Percentiles rank a stretch among this genome's conserved stretches.
These are phyloP conservation scores for Taenioides sp. DNA, from an alignment of 2,797 vertebrate species.

Conservation along the genomic window DNA sequence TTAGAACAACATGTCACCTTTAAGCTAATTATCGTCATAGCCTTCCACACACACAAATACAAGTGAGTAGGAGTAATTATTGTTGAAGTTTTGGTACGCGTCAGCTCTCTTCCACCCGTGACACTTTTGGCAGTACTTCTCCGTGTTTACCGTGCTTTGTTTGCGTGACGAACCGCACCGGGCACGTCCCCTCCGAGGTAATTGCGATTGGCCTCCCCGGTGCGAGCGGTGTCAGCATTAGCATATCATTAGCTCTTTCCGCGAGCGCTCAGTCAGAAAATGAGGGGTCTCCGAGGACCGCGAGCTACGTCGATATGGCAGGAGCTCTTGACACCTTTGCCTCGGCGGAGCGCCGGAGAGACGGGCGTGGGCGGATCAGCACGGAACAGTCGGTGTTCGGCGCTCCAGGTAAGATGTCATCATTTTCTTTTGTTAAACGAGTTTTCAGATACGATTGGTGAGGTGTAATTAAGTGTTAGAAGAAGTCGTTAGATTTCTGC, in stretches of 20 bases:
- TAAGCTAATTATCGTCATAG: conserved; percentile 38
- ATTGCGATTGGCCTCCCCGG: conserved; percentile 69
- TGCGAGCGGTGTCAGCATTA: conserved; percentile 71
- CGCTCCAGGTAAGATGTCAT: conserved; percentile 33
- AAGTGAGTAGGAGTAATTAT: conserved; percentile 39
- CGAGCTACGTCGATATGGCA: conserved; percentile 55
- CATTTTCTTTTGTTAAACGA: conserved; percentile 38
- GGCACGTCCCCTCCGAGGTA: conserved; percentile 57
- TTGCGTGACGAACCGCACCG: conserved; percentile 64
- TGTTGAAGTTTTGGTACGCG: conserved; percentile 31
- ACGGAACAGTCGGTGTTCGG: background rate
- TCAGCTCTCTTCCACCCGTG: conserved; percentile 33
- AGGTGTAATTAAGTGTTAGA: conserved; percentile 11
- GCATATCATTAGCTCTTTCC: conserved; percentile 77
- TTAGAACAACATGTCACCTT: background rate
- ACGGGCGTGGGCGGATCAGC: conserved; percentile 30
- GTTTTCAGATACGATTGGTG: conserved; percentile 10
- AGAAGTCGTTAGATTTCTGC: conserved; percentile 2
- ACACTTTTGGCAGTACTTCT: conserved; percentile 58
- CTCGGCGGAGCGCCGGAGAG: conserved; percentile 37
- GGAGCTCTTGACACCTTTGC: conserved; percentile 58
- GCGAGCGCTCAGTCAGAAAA: conserved; percentile 76
- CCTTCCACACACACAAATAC: conserved; percentile 10
- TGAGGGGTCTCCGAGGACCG: conserved; percentile 67
- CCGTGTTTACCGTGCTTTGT: conserved; percentile 72